Base-by-base conservation (phyloP, 2,797 vertebrate species). In the Gymnoscopelus microlampas region DNA sequence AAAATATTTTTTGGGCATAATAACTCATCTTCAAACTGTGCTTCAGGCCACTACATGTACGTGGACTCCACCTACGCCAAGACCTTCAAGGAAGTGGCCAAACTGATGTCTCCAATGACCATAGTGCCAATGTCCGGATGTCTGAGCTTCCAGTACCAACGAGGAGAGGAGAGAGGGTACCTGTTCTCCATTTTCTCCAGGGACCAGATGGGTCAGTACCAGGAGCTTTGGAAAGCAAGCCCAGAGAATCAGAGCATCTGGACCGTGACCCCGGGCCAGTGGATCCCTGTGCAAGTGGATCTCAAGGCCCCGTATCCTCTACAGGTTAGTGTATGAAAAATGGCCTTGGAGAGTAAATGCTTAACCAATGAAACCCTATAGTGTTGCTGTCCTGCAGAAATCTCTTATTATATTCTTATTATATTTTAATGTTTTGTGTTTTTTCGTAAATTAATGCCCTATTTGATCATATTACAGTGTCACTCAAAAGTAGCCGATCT, bases 11-110 rank as follows among this genome's bases (percentile, higher is more conserved):
- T 19, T 19, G 19, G 19, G 26, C 26, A 29, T 29, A 4, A 29
- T 29, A 29, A 3, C 26, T 29, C 1, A 3, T 29, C 26, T 29
- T 29, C 2, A 29, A 29, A 3, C 26, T 29, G 26, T 29, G 26
- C 26, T 29, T 4, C 26, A 29, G 26, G 26, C 26, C 96, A 96
- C 84, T 96, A 95, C 88, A 97, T 98, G 97, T 98, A 97, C 2
- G 97, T 97, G 83, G 95, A 98, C 84, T 97, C 97, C 0, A 65
- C 95, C 72, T 96, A 98, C 0, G 83, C 94, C 70, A 96, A 95
- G 81, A 95, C 95, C 47, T 96, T 97, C 78, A 95, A 96, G 84
- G 97, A 99, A 83, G 96, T 98, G 70, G 97, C 97, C 65, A 96
- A 96, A 70, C 91, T 99, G 79, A 89, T 95, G 74, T 97, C 97